Conservation (phyloP, 2,797 vertebrate genomes). For the Philypnodon macrostomus region DNA sequence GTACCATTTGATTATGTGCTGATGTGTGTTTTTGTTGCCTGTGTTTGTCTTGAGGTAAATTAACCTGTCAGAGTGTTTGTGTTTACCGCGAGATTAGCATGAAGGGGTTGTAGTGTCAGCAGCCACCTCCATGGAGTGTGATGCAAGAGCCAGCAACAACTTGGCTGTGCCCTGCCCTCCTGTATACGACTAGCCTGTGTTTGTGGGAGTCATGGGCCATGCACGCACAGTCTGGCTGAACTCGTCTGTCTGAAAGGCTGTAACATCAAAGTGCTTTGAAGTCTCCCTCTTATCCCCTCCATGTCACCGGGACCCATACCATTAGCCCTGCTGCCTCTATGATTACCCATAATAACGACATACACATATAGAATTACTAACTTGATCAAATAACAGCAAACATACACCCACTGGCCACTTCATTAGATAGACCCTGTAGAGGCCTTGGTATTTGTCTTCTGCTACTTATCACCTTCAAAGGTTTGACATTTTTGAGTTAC, state of each 20-base stretch:
- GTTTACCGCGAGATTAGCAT: conserved; percentile 71
- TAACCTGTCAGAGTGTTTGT: conserved; percentile 75
- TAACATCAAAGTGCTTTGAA: conserved; percentile 77
- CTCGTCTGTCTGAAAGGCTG: conserved; percentile 68
- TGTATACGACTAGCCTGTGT: conserved; percentile 13
- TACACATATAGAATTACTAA: conserved; percentile 5
- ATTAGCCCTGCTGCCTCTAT: conserved; percentile 50
- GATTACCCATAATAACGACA: conserved; percentile 11
- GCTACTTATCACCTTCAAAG: too few species aligned
- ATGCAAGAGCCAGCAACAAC: conserved; percentile 80
- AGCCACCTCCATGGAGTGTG: conserved; percentile 66
- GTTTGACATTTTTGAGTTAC: too few species aligned
- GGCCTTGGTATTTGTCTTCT: too few species aligned
- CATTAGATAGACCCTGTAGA: too few species aligned
- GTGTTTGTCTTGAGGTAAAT: conserved; percentile 74
- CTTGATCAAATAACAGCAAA: background rate
- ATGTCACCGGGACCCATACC: conserved; percentile 54
- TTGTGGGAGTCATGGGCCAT: conserved; percentile 16
- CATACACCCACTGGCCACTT: too few species aligned
- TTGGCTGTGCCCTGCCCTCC: conserved; percentile 59
- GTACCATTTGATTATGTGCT: conserved; percentile 57
- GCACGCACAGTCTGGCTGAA: conserved; percentile 33
- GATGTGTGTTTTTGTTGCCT: conserved; percentile 64
- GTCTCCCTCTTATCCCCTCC: conserved; percentile 59
- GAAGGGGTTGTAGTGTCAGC: conserved; percentile 68